Evolutionary conservation across 2,113 vertebrate species (phyloP).

Genomic region (Aphelocoma coerulescens): DNA sequence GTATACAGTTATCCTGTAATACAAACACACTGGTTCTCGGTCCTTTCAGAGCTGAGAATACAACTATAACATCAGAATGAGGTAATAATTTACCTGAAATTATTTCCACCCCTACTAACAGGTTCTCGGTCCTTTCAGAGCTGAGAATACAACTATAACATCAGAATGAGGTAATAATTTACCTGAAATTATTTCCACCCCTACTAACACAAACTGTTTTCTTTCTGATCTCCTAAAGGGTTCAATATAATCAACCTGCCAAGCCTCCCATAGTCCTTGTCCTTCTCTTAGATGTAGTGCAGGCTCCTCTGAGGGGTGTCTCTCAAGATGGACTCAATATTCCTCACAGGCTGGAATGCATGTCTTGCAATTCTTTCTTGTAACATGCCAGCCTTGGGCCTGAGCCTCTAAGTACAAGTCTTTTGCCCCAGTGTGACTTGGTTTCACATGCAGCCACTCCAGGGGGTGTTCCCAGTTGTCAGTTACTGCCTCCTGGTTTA

Average conservation of each 20-base stretch:
- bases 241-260: no score
- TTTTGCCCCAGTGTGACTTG: background rate
- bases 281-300: background rate
- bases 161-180: background rate
- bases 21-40: background rate
- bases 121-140: background rate
- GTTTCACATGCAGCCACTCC: background rate
- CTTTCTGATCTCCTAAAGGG: background rate
- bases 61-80: no score
- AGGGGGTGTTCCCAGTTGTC: no score
- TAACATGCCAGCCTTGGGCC: background rate
- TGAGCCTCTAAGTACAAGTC: background rate
- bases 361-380: background rate
- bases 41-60: background rate
- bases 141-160: no score
- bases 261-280: background rate
- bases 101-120: background rate
- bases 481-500: background rate
- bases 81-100: background rate
- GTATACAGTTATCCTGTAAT: no score
- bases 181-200: background rate
- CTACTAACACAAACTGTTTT: background rate
- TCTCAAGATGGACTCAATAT: background rate
- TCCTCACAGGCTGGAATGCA: background rate
- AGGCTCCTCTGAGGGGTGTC: background rate